Conservation (phyloP, 2,888 invertebrate species). For the Xestia sexstrigata region DNA sequence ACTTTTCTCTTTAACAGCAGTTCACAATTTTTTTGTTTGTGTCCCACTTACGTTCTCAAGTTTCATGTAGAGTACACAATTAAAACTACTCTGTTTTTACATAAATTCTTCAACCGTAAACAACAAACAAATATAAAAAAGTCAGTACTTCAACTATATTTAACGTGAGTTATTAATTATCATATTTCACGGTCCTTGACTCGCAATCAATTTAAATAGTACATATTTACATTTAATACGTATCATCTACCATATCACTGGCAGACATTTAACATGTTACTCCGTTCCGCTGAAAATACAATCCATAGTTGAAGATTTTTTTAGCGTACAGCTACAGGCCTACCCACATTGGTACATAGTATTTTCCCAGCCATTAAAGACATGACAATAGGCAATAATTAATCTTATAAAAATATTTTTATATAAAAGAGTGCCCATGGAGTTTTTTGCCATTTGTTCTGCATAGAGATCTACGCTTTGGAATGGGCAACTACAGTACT, state of each 20-base stretch:
- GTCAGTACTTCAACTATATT: background rate
- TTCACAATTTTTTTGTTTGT: background rate
- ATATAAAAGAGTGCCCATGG: too few relatives aligned
- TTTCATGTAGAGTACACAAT: background rate
- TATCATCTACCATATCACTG: background rate
- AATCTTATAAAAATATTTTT: too few relatives aligned
- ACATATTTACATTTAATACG: background rate
- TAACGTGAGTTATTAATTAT: background rate
- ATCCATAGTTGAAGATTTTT: background rate
- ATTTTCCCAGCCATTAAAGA: background rate
- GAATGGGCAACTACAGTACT: too few relatives aligned
- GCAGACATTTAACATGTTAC: background rate
- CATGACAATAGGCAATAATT: too few relatives aligned
- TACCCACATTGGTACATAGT: too few relatives aligned
- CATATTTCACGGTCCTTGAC: conserved; percentile 14
- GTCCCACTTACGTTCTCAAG: background rate
- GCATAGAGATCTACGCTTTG: too few relatives aligned
- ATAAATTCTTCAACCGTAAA: background rate
- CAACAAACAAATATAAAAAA: background rate
- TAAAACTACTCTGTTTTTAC: background rate
- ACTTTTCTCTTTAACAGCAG: background rate
- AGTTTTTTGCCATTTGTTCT: too few relatives aligned
- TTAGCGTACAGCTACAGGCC: too few relatives aligned
- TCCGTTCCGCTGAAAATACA: background rate
- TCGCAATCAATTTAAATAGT: background rate